phyloP scores from a whole-genome alignment of 2,113 vertebrate genomes.

The Misgurnus anguillicaudatus region DNA sequence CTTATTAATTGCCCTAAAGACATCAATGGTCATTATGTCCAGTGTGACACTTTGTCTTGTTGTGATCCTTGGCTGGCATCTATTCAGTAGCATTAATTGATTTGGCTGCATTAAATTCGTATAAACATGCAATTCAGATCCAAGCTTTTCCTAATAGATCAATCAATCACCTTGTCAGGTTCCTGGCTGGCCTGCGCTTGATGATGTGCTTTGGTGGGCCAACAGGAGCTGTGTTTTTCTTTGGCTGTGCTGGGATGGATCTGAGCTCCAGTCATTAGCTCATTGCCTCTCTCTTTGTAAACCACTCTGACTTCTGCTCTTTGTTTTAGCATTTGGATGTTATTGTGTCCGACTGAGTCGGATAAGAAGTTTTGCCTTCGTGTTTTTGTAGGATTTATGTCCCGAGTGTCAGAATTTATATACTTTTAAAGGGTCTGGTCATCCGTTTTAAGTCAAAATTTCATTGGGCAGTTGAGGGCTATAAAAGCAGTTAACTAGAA shows the following conservation, averaged over 20 bases:
- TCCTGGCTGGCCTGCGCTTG: neutral
- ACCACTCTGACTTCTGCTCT: neutral
- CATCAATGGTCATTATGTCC: neutral
- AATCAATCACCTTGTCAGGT: neutral
- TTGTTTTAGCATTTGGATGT: constrained; percentile 9
- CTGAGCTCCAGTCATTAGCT: constrained; percentile 20
- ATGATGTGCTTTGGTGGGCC: neutral
- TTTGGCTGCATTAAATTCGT: too few species aligned
- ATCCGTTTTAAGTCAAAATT: constrained; percentile 17
- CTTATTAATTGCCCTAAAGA: neutral
- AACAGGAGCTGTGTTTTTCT: constrained; percentile 17
- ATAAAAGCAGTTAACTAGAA: neutral
- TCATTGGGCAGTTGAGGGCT: constrained; percentile 28
- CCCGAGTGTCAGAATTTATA: neutral
- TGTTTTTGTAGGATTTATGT: constrained; percentile 21
- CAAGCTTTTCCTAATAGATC: neutral
- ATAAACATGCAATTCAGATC: neutral
- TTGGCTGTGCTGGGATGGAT: neutral
- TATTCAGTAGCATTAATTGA: too few species aligned
- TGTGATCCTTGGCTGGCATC: too few species aligned
- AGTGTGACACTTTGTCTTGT: neutral
- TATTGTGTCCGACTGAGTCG: constrained; percentile 15
- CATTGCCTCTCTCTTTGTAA: neutral
- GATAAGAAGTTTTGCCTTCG: constrained; percentile 1
- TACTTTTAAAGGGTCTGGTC: neutral